Percentiles rank a stretch among this genome's conserved stretches.
phyloP scores from a whole-genome alignment of 2,113 vertebrate genomes.

The Eclectus roratus region DNA sequence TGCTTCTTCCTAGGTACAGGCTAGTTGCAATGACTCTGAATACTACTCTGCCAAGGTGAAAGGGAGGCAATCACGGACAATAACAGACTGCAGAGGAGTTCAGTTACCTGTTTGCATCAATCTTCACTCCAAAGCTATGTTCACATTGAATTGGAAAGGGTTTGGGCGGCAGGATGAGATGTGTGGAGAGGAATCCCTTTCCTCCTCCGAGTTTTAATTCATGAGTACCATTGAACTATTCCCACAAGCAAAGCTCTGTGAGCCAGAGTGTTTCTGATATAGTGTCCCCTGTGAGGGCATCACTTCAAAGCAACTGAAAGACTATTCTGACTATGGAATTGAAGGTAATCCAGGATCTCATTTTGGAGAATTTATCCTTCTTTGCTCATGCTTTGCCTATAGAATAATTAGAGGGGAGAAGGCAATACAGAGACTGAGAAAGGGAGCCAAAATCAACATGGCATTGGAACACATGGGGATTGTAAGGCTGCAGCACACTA shows the following conservation, averaged over 20 bases:
- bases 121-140: conserved; percentile 6
- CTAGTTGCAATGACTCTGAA: neutral
- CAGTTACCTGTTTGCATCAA: conserved; percentile 27
- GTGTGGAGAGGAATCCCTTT: conserved; percentile 42
- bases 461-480: neutral
- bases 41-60: neutral
- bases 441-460: neutral
- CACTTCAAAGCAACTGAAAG: neutral
- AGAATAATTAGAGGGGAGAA: neutral
- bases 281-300: neutral
- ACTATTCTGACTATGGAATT: neutral
- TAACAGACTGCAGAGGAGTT: conserved; percentile 9
- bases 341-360: neutral
- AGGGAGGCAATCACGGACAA: neutral
- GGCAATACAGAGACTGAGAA: neutral
- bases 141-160: neutral
- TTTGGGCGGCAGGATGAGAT: neutral
- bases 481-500: neutral
- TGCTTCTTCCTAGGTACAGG: neutral
- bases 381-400: neutral
- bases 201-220: conserved; percentile 10
- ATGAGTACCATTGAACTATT: neutral
- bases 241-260: neutral
- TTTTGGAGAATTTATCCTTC: neutral
- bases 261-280: neutral